These are phyloP conservation scores for Pangasius macronema DNA, from an alignment of 2,797 vertebrate species.

Conservation along the genomic window DNA sequence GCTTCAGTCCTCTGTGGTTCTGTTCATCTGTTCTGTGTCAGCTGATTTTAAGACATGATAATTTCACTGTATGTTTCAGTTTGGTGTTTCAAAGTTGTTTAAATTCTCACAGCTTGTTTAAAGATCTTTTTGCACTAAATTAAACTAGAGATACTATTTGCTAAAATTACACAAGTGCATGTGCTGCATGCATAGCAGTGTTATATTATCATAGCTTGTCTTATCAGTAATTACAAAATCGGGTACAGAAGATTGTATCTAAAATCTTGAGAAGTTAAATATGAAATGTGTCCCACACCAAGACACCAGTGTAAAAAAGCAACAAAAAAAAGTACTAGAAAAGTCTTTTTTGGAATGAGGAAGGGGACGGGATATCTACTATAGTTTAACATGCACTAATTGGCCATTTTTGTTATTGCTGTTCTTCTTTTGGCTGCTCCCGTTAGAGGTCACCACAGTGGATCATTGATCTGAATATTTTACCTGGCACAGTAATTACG, in stretches of 20 bases:
- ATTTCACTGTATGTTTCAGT: background rate
- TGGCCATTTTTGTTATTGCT: background rate
- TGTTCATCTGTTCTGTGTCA: background rate
- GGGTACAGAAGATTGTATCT: background rate
- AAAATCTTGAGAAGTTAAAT: background rate
- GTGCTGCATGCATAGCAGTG: no score
- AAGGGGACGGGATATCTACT: background rate
- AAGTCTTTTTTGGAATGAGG: background rate
- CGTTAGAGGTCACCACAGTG: no score
- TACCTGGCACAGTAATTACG: no score
- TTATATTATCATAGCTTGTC: background rate
- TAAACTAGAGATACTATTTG: background rate
- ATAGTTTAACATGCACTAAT: background rate
- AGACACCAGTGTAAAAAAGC: background rate
- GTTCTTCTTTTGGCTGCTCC: no score
- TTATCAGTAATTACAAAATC: background rate
- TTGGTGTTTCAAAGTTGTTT: background rate
- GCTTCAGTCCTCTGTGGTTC: background rate
- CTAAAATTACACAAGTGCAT: background rate
- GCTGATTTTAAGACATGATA: slow-evolving; percentile 1
- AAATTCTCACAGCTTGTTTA: background rate
- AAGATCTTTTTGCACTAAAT: background rate
- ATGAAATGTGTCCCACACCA: background rate
- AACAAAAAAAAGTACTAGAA: background rate
- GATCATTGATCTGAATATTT: no score